Conservation (phyloP, 2,888 invertebrate genomes). For the Lithosia quadra region DNA sequence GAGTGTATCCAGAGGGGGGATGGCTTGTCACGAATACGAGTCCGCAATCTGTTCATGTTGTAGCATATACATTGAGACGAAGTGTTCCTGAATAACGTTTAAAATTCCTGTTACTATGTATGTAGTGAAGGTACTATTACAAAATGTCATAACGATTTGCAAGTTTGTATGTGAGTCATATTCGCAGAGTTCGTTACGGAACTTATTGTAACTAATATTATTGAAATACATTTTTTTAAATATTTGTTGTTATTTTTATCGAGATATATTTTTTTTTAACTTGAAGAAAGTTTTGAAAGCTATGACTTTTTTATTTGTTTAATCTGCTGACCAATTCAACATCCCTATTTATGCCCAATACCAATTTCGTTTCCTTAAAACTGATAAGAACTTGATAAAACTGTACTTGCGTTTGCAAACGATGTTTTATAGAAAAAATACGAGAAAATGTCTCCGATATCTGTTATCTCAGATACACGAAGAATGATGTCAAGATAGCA, state of each 20-base stretch:
- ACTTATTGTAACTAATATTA: not conserved
- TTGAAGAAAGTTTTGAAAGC: too few species aligned
- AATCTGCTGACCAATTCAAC: too few species aligned
- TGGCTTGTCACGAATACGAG: constrained; percentile 74
- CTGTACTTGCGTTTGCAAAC: not conserved
- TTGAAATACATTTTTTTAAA: not conserved
- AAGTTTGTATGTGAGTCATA: too few species aligned
- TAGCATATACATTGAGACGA: constrained; percentile 67
- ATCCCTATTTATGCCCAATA: not conserved
- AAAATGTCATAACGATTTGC: not conserved
- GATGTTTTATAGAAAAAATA: not conserved
- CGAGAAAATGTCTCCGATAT: not conserved
- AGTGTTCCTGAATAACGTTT: constrained; percentile 66
- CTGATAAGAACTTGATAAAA: not conserved
- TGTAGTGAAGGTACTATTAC: not conserved
- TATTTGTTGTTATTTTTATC: not conserved
- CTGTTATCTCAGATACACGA: not conserved
- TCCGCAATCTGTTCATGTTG: constrained; percentile 61
- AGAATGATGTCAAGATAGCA: not conserved
- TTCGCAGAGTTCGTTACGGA: too few species aligned
- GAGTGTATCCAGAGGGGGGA: constrained; percentile 72
- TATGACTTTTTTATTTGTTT: too few species aligned
- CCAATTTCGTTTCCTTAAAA: not conserved
- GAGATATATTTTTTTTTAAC: not conserved
- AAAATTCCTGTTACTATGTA: not conserved